Conservation (phyloP, 2,113 vertebrate genomes). For the Pteruthius melanotis region DNA sequence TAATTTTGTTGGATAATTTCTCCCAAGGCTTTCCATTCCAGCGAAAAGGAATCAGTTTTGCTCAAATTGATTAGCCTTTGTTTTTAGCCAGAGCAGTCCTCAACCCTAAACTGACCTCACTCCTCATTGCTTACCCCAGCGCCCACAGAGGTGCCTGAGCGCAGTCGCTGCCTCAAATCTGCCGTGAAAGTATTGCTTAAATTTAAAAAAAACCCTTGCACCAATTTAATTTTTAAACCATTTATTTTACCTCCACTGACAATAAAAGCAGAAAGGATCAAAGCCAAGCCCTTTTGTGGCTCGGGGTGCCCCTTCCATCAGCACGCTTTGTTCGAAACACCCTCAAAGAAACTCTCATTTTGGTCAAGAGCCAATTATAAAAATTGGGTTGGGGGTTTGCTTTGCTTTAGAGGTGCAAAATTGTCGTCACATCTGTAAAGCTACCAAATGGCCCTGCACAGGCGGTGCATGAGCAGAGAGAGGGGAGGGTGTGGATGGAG, state of each 20-base stretch:
- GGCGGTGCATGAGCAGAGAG: not conserved
- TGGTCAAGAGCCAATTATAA: constrained; percentile 26
- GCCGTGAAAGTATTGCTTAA: not conserved
- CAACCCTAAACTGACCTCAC: not conserved
- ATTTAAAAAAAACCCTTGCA: not conserved
- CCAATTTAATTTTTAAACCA: not conserved
- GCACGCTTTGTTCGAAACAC: not conserved
- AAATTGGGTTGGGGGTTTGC: not conserved
- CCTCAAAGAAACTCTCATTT: constrained; percentile 5
- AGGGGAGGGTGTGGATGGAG: not conserved
- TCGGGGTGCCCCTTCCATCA: not conserved
- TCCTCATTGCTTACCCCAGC: not conserved
- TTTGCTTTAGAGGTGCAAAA: not conserved
- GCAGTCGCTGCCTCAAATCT: not conserved
- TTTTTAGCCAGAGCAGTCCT: not conserved
- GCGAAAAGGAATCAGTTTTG: not conserved
- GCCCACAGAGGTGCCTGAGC: not conserved
- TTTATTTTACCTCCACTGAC: not conserved
- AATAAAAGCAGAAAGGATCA: constrained; percentile 20
- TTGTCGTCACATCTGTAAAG: not conserved
- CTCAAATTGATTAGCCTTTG: not conserved
- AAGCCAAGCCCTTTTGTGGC: not conserved
- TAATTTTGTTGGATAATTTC: not conserved
- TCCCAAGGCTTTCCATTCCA: not conserved
- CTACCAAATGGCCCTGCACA: not conserved